These are phyloP conservation scores for Coryphaenoides rupestris DNA, from an alignment of 2,113 vertebrate genomes.

Conservation along the genomic window DNA sequence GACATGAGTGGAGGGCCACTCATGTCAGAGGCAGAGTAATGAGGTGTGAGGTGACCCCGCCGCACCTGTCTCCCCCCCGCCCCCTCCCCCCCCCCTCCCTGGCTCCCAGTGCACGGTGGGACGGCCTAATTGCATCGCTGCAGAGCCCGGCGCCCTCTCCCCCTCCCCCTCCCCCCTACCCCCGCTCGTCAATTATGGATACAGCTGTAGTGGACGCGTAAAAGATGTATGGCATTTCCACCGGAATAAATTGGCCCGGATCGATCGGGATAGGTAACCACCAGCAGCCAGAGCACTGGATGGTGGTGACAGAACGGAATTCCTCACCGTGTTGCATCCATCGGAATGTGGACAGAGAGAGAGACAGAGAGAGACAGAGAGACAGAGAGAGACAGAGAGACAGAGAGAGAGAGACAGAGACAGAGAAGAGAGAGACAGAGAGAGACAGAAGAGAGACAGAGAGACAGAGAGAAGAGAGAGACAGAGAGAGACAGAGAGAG, in stretches of 20 bases:
- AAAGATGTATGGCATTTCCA: slow-evolving; percentile 41
- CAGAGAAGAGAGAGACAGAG: too few species aligned
- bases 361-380: too few species aligned
- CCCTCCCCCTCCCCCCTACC: too few species aligned
- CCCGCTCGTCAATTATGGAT: slow-evolving; percentile 55
- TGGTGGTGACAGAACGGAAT: neutral
- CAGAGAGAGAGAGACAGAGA: too few species aligned
- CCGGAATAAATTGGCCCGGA: slow-evolving; percentile 25
- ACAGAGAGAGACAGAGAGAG: too few species aligned
- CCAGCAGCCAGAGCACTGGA: slow-evolving; percentile 5
- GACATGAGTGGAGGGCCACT: neutral
- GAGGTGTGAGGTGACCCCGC: slow-evolving; percentile 50
- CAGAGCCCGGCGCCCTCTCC: slow-evolving; percentile 32
- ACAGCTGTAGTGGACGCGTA: slow-evolving; percentile 43
- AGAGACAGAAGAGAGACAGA: too few species aligned
- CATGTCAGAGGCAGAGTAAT: slow-evolving; percentile 54
- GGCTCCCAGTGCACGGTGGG: slow-evolving; percentile 29
- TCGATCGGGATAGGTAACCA: slow-evolving; percentile 18
- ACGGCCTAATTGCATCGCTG: slow-evolving; percentile 56
- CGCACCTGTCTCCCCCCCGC: slow-evolving; percentile 19
- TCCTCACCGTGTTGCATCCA: neutral
- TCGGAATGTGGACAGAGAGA: slow-evolving; percentile 6
- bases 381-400: too few species aligned
- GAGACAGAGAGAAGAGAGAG: too few species aligned
- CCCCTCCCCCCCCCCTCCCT: slow-evolving; percentile 25